phyloP scores from a whole-genome alignment of 2,797 vertebrate species.

The Iguana delicatissima region DNA sequence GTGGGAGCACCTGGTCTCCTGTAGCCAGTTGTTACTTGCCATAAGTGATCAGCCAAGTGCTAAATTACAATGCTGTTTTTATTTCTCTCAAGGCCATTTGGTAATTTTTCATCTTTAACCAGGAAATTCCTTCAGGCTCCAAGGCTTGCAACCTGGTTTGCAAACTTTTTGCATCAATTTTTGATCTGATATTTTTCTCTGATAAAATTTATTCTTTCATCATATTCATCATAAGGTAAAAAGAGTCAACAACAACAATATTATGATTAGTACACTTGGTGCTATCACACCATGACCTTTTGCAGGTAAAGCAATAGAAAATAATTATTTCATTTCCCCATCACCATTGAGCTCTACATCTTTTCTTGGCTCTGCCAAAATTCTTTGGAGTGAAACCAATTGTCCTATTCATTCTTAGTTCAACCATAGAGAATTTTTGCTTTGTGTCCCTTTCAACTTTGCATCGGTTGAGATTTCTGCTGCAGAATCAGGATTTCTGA shows the following conservation, averaged over 20 bases:
- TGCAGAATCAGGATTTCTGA: background rate
- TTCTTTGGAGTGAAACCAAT: conserved; percentile 11
- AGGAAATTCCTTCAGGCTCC: accelerated
- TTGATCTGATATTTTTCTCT: background rate
- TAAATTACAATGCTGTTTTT: conserved; percentile 38
- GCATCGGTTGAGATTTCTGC: background rate
- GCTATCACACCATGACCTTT: too few relatives aligned
- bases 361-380: background rate
- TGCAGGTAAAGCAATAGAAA: background rate
- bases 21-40: conserved; percentile 35
- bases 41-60: conserved; percentile 33
- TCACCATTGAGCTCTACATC: background rate
- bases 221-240: background rate
- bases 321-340: background rate
- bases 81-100: conserved; percentile 9
- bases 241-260: background rate
- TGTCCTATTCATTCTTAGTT: background rate
- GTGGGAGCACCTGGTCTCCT: conserved; percentile 5
- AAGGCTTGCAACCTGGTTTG: accelerated
- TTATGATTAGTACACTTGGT: background rate
- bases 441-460: conserved; percentile 2
- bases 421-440: background rate
- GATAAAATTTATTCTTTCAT: accelerated
- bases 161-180: accelerated
- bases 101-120: background rate